Conservation (phyloP, 2,113 vertebrate genomes). For the Sinocyclocheilus grahami region DNA sequence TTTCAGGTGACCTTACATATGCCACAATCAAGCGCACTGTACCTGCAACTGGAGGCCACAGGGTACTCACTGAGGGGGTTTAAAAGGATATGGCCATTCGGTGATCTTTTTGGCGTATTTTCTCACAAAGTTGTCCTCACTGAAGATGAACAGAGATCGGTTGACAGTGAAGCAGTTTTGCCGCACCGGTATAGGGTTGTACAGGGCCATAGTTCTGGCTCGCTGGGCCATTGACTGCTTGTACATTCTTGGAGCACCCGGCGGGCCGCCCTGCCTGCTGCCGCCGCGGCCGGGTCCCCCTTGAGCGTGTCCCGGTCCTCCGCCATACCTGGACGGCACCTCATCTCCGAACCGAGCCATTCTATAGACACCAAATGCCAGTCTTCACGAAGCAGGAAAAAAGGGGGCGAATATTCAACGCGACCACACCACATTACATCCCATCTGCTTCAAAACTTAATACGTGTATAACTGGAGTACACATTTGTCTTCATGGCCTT, state of each 20-base stretch:
- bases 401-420: slow-evolving; percentile 78
- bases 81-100: slow-evolving; percentile 99
- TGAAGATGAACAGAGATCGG: slow-evolving; percentile 98
- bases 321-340: slow-evolving; percentile 87
- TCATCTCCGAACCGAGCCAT: slow-evolving; percentile 94
- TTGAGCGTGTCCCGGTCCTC: slow-evolving; percentile 76
- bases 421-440: slow-evolving; percentile 86
- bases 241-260: slow-evolving; percentile 85
- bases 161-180: slow-evolving; percentile 98
- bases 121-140: slow-evolving; percentile 98
- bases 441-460: slow-evolving; percentile 79
- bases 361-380: slow-evolving; percentile 84
- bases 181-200: slow-evolving; percentile 97
- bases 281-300: slow-evolving; percentile 82
- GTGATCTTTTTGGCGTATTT: slow-evolving; percentile 99
- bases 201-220: slow-evolving; percentile 96
- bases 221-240: slow-evolving; percentile 98
- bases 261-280: slow-evolving; percentile 80
- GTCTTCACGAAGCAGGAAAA: slow-evolving; percentile 84
- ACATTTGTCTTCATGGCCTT: slow-evolving; percentile 23
- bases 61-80: background rate
- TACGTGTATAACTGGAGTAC: slow-evolving; percentile 71
- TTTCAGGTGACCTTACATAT: too few species aligned
- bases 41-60: too few species aligned
- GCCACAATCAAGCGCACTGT: too few species aligned